These are phyloP conservation scores for Dallia pectoralis DNA, from an alignment of 2,797 vertebrate genomes.

Conservation along the genomic window DNA sequence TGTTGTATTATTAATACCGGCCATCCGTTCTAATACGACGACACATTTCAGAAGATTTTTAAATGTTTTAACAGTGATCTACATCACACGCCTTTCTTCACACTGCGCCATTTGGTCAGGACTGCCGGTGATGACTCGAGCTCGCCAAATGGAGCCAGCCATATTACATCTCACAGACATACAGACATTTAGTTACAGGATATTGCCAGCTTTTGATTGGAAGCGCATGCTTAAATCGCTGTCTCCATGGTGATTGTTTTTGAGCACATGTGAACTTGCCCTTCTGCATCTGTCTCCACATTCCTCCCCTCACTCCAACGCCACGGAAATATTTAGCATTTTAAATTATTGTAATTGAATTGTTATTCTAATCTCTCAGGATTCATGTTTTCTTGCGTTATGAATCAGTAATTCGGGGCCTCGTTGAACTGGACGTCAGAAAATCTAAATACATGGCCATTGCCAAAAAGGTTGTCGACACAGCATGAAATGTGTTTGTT, in stretches of 20 bases:
- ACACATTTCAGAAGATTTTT: slow-evolving; percentile 4
- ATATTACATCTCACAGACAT: slow-evolving; percentile 43
- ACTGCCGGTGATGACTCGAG: slow-evolving; percentile 44
- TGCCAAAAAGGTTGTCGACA: neutral
- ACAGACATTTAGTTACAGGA: slow-evolving; percentile 12
- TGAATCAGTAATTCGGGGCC: neutral
- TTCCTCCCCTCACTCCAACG: slow-evolving; percentile 54
- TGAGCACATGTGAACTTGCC: slow-evolving; percentile 71
- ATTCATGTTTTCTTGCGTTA: neutral
- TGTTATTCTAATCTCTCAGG: neutral
- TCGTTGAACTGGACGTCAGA: neutral
- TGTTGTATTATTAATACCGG: slow-evolving; percentile 39
- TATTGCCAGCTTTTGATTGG: slow-evolving; percentile 47
- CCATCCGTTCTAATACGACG: slow-evolving; percentile 30
- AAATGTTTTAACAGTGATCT: slow-evolving; percentile 39
- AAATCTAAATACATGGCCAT: neutral
- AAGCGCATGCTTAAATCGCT: slow-evolving; percentile 55
- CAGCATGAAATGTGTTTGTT: neutral
- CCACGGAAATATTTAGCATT: slow-evolving; percentile 49
- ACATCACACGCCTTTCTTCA: slow-evolving; percentile 49
- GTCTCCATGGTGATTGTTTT: slow-evolving; percentile 81
- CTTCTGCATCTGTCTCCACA: slow-evolving; percentile 72
- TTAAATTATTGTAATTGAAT: slow-evolving; percentile 40
- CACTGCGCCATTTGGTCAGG: slow-evolving; percentile 66
- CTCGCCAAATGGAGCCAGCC: slow-evolving; percentile 70